phyloP scores from a whole-genome alignment of 2,797 vertebrate genomes.

The Falco berigora region DNA sequence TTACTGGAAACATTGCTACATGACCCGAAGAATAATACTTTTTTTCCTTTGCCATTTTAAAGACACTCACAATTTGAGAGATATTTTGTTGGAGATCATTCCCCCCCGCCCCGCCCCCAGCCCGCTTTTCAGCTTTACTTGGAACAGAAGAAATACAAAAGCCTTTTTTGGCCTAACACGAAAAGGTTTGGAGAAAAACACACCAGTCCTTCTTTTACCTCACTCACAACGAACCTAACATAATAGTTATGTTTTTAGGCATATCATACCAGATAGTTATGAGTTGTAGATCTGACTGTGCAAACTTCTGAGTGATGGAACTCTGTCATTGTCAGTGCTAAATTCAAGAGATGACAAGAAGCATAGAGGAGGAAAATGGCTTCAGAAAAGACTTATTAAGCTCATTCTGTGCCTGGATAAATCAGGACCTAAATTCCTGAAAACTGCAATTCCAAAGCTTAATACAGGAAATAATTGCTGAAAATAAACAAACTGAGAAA shows the following conservation, averaged over 20 bases:
- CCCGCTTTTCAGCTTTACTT: neutral
- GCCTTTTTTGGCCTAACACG: neutral
- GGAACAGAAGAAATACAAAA: neutral
- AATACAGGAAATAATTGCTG: neutral
- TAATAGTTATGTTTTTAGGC: neutral
- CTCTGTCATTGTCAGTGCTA: neutral
- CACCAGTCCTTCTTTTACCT: neutral
- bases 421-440: neutral
- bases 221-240: neutral
- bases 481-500: neutral
- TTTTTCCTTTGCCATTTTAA: neutral
- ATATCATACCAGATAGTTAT: neutral
- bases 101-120: neutral
- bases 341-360: neutral
- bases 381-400: neutral
- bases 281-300: neutral
- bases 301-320: neutral
- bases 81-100: neutral
- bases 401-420: neutral
- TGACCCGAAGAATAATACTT: constrained; percentile 29
- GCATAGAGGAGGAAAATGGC: neutral
- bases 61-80: neutral
- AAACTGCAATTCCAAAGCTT: neutral
- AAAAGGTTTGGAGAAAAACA: neutral
- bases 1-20: constrained; percentile 35